Base-by-base conservation (phyloP, 2,797 vertebrate species). In the Craterocephalus amniculus region DNA sequence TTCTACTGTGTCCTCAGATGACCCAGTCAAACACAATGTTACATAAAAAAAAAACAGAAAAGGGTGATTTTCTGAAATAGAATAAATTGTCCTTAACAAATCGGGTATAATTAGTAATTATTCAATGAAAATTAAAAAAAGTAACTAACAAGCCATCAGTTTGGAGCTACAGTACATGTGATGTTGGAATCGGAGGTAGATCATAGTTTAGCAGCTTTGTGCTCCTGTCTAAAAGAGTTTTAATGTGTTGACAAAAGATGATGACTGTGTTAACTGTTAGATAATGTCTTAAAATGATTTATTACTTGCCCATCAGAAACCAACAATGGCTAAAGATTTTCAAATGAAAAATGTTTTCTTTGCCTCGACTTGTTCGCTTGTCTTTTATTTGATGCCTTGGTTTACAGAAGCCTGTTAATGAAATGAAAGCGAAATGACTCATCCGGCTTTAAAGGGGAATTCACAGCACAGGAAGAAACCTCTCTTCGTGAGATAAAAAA, bases 1-100 rank as follows among this genome's bases (percentile, higher is more conserved):
- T 68, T 65, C 69, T 34, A 22, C 14, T 55, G 1, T 67, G 81
- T 81, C 74, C 79, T 82, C 48, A 72, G 48, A 74, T 27, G n/a
- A 27, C 73, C 67, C 6, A 1, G 70, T 52, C 71, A 60, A 58
- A 62, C 49, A 61, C 32, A 58, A 69, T 62, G 38, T 16, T 6
- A 18, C 16, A 7, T 60, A 51, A 68, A 70, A 70, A 65, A 64
- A 38, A 62, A 35, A 29, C 73, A 55, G 40, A 40, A 36, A 52
- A 1, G 16, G 62, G 76, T 9, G 32, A 34, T 34, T 6, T 13
- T 14, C 16, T 40, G 16, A 40, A 40, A 40, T 16, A 16, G 12
- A 0, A 40, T 7, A 7, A 20, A 43, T 16, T 18, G 3, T 20
- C 18, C 6, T 4, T 20, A 4, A 45, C 4, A 20, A 43, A 18